Evolutionary conservation across 2,888 invertebrate species (phyloP).

Genomic region (Troides aeacus): DNA sequence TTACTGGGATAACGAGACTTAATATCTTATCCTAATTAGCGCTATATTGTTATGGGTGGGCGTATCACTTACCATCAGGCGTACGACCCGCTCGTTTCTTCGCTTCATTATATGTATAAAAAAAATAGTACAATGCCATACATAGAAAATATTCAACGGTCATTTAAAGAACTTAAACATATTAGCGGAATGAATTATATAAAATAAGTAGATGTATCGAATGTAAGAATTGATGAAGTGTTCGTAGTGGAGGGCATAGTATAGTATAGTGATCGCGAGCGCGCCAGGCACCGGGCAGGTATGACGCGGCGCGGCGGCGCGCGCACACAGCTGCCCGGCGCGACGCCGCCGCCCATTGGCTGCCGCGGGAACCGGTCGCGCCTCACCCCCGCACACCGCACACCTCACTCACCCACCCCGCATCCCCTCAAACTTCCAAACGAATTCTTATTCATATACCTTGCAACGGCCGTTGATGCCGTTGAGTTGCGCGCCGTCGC

Average conservation of each 20-base stretch:
- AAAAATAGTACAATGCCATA: too few relatives aligned
- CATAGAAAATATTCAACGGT: too few relatives aligned
- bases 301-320: slow-evolving; percentile 60
- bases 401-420: slow-evolving; percentile 26
- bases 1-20: too few relatives aligned
- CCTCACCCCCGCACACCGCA: slow-evolving; percentile 46
- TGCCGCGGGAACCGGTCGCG: slow-evolving; percentile 66
- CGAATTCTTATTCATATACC: slow-evolving; percentile 77
- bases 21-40: too few relatives aligned
- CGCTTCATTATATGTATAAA: too few relatives aligned
- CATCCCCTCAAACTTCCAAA: slow-evolving; percentile 65
- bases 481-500: slow-evolving; percentile 60
- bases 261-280: slow-evolving; percentile 34
- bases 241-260: slow-evolving; percentile 13
- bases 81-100: too few relatives aligned
- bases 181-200: not conserved
- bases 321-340: slow-evolving; percentile 67
- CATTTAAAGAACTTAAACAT: not conserved
- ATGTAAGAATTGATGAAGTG: not conserved
- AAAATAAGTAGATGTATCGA: not conserved
- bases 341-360: slow-evolving; percentile 68
- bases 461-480: slow-evolving; percentile 75
- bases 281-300: slow-evolving; percentile 43
- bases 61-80: too few relatives aligned
- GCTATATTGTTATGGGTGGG: too few relatives aligned